These are phyloP conservation scores for Caiman crocodilus DNA, from an alignment of 2,797 vertebrate genomes.

Conservation along the genomic window DNA sequence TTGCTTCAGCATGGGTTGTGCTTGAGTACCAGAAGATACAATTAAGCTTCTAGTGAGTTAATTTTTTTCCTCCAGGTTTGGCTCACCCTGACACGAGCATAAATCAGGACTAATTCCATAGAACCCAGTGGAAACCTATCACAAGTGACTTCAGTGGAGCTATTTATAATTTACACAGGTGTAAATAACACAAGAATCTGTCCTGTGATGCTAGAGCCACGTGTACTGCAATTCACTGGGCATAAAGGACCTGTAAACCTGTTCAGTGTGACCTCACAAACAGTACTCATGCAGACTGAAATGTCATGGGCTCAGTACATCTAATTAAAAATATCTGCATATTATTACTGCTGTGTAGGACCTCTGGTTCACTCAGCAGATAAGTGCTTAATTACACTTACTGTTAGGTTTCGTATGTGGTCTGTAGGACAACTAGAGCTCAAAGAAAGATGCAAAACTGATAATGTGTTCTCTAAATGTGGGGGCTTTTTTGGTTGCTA, in stretches of 20 bases:
- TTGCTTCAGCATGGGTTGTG: neutral
- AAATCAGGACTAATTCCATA: neutral
- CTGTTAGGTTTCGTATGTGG: conserved; percentile 49
- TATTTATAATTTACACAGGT: neutral
- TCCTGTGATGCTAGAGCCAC: neutral
- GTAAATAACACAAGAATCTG: neutral
- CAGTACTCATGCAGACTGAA: no score
- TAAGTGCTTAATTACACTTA: neutral
- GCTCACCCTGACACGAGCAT: neutral
- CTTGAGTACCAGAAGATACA: neutral
- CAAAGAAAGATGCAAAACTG: accelerated
- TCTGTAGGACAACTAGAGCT: conserved; percentile 32
- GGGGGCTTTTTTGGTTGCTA: neutral
- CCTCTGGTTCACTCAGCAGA: neutral
- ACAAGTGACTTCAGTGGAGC: neutral
- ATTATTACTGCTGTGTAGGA: accelerated
- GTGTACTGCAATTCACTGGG: neutral
- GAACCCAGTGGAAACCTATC: neutral
- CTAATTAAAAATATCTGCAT: neutral
- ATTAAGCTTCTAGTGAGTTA: neutral
- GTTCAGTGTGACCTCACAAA: neutral
- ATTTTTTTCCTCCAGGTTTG: neutral
- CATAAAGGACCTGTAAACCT: neutral
- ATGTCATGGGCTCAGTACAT: neutral
- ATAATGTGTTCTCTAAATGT: accelerated